Conservation (phyloP, 2,888 invertebrate genomes). For the Euplexia lucipara region DNA sequence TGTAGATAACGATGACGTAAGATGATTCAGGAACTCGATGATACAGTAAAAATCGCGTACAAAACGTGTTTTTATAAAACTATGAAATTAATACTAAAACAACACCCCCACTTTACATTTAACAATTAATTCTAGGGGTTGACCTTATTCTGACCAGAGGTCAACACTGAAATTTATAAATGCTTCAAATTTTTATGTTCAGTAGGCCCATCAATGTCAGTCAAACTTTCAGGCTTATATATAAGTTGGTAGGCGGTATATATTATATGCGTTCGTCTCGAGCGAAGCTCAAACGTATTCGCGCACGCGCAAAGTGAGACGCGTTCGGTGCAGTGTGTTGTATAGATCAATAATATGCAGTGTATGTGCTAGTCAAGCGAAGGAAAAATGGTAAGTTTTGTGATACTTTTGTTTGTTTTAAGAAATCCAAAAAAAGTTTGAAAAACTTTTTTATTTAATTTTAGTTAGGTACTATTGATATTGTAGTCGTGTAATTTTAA, state of each 20-base stretch:
- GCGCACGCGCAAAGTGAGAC: constrained; percentile 70
- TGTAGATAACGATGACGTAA: background rate
- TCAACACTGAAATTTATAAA: constrained; percentile 13
- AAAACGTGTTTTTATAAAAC: constrained; percentile 11
- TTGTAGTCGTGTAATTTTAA: too few relatives aligned
- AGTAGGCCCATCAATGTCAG: constrained; percentile 57
- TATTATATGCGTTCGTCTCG: constrained; percentile 68
- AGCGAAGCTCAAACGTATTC: constrained; percentile 70
- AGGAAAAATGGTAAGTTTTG: constrained; percentile 74
- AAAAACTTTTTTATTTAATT: background rate
- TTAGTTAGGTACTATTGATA: too few relatives aligned
- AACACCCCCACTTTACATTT: constrained; percentile 10
- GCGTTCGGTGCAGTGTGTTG: constrained; percentile 71
- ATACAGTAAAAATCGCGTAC: constrained; percentile 1
- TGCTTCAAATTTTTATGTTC: constrained; percentile 30
- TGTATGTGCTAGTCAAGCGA: constrained; percentile 73
- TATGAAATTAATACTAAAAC: constrained; percentile 1
- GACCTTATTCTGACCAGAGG: constrained; percentile 3
- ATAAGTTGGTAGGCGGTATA: constrained; percentile 71
- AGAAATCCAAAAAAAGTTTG: background rate
- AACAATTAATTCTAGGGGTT: constrained; percentile 3
- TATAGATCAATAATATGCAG: constrained; percentile 65
- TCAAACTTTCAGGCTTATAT: constrained; percentile 61
- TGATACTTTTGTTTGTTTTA: constrained; percentile 23
- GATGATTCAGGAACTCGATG: constrained; percentile 18